Evolutionary conservation across 2,888 invertebrate species (phyloP), one percentile per base, ranked within the genome.

Genomic region (Drosophila monieri): DNA sequence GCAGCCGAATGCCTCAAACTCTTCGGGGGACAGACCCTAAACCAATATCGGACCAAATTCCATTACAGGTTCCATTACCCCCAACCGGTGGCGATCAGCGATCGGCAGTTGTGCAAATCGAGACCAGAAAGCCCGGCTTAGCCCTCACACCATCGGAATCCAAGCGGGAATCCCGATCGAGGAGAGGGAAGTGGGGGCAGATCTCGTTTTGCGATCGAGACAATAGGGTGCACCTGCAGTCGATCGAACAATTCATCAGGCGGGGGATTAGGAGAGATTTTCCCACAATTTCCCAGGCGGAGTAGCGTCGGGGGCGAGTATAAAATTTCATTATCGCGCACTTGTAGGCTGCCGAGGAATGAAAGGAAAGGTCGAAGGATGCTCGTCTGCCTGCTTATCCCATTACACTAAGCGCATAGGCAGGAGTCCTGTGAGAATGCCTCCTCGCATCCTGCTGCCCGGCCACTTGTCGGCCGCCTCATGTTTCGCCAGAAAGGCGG

Each of bases 261-360:
- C 35, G 52, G 58, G 54, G 80, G 85, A 84, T 84, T 83, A 85
- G 74, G 60, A 73, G 67, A 75, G 85, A 85, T 85, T 85, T 85
- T 85, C 84, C 84, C 84, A 85, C 84, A 85, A 85, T 83, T 85
- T 83, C 56, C 73, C 70, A 25, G 32, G 64, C 57, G 57, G 53
- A 62, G 55, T 51, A 52, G 52, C 60, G 62, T 59, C 49, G 21
- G 70, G 79, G 73, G 73, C 83, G 80, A 83, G 85, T 85, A 83
- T 84, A 75, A 68, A 85, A 85, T 85, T 85, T 85, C 84, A 85
- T 84, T 84, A 80, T 60, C 73, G 73, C 64, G 71, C 70, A 74
- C 68, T 72, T 74, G 74, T 61, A 30, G 59, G 43, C 30, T 9
- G 23, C 39, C 30, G 3, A 43, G 32, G 1, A 41, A 8, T 9